Percentiles rank a stretch among this genome's conserved stretches.
phyloP scores from a whole-genome alignment of 2,797 vertebrate genomes.

The Aselliscus stoliczkanus region DNA sequence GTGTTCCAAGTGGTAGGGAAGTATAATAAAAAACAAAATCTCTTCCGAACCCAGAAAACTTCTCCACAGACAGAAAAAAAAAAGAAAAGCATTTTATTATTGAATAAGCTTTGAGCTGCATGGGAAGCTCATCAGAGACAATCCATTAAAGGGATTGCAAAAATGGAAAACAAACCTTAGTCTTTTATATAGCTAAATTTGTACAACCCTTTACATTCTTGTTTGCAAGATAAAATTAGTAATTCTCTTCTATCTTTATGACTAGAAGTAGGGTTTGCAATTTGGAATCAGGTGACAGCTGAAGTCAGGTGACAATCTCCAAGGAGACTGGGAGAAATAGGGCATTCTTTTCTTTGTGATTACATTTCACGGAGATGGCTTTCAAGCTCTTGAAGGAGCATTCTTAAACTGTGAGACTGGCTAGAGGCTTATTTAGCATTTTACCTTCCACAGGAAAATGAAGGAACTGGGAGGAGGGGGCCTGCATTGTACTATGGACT shows the following conservation, averaged over 20 bases:
- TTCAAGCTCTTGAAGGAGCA: not conserved
- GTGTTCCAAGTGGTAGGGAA: not conserved
- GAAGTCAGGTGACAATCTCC: not conserved
- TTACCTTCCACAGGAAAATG: not conserved
- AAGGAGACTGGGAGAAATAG: not conserved
- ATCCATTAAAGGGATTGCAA: not conserved
- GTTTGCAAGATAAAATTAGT: not conserved
- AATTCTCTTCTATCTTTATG: not conserved
- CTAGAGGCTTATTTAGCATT: not conserved
- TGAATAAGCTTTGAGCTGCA: not conserved
- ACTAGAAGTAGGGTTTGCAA: not conserved
- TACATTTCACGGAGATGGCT: not conserved
- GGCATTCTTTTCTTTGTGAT: not conserved
- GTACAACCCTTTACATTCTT: not conserved
- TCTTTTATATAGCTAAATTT: not conserved
- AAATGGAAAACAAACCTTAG: not conserved
- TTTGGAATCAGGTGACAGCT: not conserved
- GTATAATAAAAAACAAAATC: conserved; percentile 1
- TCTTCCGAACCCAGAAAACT: not conserved
- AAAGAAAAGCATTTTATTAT: not conserved
- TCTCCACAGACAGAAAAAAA: not conserved
- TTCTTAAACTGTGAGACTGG: not conserved
- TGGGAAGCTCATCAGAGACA: not conserved
- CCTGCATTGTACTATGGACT: not conserved
- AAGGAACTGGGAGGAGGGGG: not conserved